These are phyloP conservation scores for Argopecten irradians DNA, from an alignment of 1,140 invertebrate genomes.

Conservation along the genomic window DNA sequence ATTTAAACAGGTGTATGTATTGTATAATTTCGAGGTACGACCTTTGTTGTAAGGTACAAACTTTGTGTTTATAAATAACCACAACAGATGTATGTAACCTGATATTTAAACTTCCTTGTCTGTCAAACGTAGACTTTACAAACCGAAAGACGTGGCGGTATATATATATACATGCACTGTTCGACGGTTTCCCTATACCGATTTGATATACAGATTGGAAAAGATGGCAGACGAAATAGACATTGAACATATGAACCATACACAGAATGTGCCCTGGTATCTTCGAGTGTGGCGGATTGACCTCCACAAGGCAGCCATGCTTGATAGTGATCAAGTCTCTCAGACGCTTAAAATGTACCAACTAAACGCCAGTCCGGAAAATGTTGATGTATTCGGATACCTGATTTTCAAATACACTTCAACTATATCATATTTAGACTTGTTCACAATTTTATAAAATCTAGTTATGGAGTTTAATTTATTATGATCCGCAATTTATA, in stretches of 20 bases:
- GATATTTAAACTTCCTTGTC: neutral
- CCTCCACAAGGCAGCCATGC: constrained; percentile 13
- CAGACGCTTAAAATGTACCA: neutral
- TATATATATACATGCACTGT: neutral
- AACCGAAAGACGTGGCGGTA: neutral
- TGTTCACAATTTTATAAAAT: no score
- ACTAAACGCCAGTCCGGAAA: neutral
- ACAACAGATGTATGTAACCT: no score
- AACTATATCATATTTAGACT: no score
- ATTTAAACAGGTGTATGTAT: no score
- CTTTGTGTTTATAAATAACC: no score
- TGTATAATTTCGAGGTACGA: no score
- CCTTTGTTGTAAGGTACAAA: no score
- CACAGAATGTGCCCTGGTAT: neutral
- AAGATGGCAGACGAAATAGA: neutral
- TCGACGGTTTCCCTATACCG: no score
- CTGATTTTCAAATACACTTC: no score
- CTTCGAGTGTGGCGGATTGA: neutral
- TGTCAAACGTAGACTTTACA: neutral
- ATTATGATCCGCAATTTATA: no score
- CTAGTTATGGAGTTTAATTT: no score
- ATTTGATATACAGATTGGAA: neutral
- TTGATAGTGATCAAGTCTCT: neutral
- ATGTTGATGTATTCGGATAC: no score
- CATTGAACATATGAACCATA: neutral